Percentiles rank a stretch among this genome's conserved stretches.
Evolutionary conservation across 1,140 invertebrate genomes (phyloP).

Genomic region (Caenorhabditis tropicalis): DNA sequence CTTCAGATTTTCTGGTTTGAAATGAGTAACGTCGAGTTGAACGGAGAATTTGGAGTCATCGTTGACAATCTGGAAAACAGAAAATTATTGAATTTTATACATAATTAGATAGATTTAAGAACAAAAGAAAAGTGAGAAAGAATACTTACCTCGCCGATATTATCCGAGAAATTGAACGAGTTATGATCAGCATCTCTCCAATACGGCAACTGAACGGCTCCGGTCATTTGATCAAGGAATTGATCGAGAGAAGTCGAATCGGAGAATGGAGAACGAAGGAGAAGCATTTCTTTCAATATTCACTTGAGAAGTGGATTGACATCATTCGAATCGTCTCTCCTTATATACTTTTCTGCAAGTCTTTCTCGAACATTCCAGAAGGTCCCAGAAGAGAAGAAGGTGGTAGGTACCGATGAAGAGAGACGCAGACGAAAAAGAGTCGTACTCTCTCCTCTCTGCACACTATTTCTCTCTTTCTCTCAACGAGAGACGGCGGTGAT

Average conservation of each 20-base stretch:
- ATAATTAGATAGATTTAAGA: too few species aligned
- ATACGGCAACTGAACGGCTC: not conserved
- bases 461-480: not conserved
- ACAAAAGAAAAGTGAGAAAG: too few species aligned
- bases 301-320: not conserved
- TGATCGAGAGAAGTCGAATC: not conserved
- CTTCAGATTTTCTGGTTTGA: constrained; percentile 18
- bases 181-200: constrained; percentile 34
- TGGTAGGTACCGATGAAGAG: not conserved
- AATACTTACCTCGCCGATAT: not conserved
- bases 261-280: constrained; percentile 3
- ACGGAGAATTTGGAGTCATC: not conserved
- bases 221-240: not conserved
- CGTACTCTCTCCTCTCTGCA: not conserved
- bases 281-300: not conserved
- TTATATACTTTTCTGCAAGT: not conserved
- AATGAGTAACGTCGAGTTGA: constrained; percentile 2
- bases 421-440: not conserved
- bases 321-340: not conserved
- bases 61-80: not conserved
- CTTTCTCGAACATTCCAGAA: not conserved
- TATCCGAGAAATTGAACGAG: constrained; percentile 12
- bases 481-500: not conserved
- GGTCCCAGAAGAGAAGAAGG: not conserved
- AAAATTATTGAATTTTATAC: not conserved